Percentiles rank a stretch among this genome's conserved stretches.
Conservation (phyloP, 2,113 vertebrate species). For the Panthera leo region DNA sequence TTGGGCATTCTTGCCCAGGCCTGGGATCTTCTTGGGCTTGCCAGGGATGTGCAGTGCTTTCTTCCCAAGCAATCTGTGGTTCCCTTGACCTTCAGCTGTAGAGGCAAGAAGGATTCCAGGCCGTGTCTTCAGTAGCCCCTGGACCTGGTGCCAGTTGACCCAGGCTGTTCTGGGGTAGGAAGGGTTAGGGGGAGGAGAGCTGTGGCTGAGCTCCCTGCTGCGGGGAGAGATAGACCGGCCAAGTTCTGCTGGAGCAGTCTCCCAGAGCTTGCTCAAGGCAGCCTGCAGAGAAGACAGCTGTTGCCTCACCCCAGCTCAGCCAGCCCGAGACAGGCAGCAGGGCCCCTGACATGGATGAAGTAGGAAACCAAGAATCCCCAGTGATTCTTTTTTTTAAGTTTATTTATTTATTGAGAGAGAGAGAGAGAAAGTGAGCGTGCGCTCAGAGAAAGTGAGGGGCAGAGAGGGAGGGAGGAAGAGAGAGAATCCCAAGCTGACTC, state of each 20-base stretch:
- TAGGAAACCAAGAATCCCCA: neutral
- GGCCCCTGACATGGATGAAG: neutral
- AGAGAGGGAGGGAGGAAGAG: too few relatives aligned
- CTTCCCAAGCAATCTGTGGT: neutral
- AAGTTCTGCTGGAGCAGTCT: neutral
- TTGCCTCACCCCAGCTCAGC: neutral
- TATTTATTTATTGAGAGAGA: too few relatives aligned
- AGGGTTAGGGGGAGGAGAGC: neutral
- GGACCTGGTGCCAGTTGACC: neutral
- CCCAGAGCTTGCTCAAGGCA: neutral
- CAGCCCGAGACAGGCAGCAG: neutral
- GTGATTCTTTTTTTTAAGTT: neutral
- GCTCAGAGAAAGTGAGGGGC: too few relatives aligned
- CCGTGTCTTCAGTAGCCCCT: neutral
- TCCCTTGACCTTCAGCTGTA: neutral
- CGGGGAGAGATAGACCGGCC: neutral
- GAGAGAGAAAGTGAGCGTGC: too few relatives aligned
- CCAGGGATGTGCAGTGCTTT: neutral
- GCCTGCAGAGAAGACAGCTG: neutral
- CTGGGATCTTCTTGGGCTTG: neutral
- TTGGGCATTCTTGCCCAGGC: neutral
- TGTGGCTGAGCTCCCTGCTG: neutral
- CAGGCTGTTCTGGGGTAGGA: neutral
- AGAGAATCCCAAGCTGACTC: too few relatives aligned
- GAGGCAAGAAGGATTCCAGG: neutral